A percentile compares a stretch with the other conserved stretches of the same genome.
phyloP scores from a whole-genome alignment of 2,797 vertebrate genomes.

The Merluccius polli region DNA sequence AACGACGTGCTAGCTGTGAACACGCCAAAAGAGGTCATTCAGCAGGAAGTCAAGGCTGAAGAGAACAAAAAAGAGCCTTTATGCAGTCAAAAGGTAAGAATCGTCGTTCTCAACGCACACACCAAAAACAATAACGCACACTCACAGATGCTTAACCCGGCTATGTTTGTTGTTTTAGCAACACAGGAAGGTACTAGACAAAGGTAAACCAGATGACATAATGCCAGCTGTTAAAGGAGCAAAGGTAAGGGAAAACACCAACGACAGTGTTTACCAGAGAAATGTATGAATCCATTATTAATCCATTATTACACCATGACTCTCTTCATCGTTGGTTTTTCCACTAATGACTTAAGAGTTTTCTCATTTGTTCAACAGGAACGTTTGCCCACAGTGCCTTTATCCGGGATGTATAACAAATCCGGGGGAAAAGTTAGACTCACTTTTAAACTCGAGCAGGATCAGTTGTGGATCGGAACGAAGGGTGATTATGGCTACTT shows the following conservation, averaged over 20 bases:
- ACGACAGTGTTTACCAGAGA: not conserved
- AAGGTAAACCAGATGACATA: constrained; percentile 99
- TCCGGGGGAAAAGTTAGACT: constrained; percentile 96
- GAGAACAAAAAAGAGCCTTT: constrained; percentile 97
- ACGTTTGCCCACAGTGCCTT: constrained; percentile 92
- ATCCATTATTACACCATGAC: constrained; percentile 15
- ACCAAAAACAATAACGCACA: not conserved
- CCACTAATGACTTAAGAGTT: constrained; percentile 28
- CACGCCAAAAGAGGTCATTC: constrained; percentile 93
- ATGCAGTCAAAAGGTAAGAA: constrained; percentile 92
- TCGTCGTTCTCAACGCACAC: not conserved
- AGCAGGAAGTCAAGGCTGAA: constrained; percentile 95
- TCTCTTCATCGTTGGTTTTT: constrained; percentile 18
- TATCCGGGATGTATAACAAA: constrained; percentile 99
- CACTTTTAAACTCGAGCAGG: constrained; percentile 98
- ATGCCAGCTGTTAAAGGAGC: constrained; percentile 92
- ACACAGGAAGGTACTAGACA: constrained; percentile 99
- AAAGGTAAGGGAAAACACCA: constrained; percentile 81
- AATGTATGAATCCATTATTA: not conserved
- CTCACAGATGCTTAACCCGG: constrained; percentile 16
- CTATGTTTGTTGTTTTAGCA: constrained; percentile 70
- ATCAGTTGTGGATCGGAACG: constrained; percentile 98
- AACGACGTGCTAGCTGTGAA: constrained; percentile 97
- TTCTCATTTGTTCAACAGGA: constrained; percentile 75
- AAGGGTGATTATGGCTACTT: constrained; percentile 77